Evolutionary conservation across 2,113 vertebrate species (phyloP).

Genomic region (Pitta sordida): DNA sequence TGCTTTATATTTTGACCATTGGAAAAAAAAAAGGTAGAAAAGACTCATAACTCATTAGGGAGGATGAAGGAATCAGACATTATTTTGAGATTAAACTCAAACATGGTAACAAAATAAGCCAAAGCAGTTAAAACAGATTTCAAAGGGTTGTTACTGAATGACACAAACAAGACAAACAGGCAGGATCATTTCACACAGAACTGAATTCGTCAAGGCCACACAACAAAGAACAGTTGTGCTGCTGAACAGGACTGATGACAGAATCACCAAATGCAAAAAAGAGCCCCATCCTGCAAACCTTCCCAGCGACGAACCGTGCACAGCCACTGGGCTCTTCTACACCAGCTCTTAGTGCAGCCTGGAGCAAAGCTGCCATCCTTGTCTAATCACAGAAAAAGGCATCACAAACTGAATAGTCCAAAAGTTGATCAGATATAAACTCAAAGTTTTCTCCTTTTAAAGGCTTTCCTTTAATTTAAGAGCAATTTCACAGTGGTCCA

Average conservation of each 20-base stretch:
- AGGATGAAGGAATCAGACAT: slow-evolving; percentile 9
- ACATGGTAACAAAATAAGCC: slow-evolving; percentile 18
- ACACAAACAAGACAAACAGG: slow-evolving; percentile 51
- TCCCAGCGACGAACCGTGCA: fast-evolving
- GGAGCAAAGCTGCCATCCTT: not conserved
- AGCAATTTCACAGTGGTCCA: slow-evolving; percentile 51
- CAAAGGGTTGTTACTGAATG: slow-evolving; percentile 34
- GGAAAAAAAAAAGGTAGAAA: slow-evolving; percentile 3
- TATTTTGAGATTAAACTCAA: slow-evolving; percentile 37
- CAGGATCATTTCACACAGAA: slow-evolving; percentile 24
- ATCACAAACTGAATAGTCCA: not conserved
- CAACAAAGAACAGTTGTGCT: not conserved
- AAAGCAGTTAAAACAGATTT: slow-evolving; percentile 38
- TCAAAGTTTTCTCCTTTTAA: not conserved
- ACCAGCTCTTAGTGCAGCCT: not conserved
- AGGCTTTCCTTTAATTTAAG: not conserved
- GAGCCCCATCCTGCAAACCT: not conserved
- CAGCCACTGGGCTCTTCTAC: not conserved
- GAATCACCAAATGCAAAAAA: not conserved
- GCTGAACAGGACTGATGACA: not conserved
- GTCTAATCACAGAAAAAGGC: not conserved
- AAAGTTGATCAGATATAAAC: not conserved
- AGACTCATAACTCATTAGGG: not conserved
- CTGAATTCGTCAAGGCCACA: not conserved
- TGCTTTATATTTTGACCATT: slow-evolving; percentile 33